Percentiles rank a stretch among this genome's conserved stretches.
These are phyloP conservation scores for Columba janthina DNA, from an alignment of 2,113 vertebrate species.

Conservation along the genomic window DNA sequence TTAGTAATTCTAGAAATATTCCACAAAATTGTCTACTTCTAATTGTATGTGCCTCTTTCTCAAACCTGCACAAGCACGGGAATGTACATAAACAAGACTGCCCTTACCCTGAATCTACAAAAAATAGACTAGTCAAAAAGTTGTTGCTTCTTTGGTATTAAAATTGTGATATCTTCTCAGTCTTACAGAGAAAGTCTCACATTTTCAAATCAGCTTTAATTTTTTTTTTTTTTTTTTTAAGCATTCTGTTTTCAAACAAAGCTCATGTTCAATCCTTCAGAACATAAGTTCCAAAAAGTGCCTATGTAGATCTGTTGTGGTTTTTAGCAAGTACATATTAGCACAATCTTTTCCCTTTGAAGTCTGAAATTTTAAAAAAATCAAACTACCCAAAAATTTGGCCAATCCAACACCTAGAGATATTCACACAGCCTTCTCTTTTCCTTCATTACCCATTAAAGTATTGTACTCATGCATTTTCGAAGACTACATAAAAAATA, in stretches of 20 bases:
- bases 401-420: not conserved
- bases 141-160: not conserved
- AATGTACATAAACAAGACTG: not conserved
- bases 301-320: not conserved
- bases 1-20: not conserved
- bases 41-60: not conserved
- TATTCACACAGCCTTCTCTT: not conserved
- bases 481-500: not conserved
- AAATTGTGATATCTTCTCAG: not conserved
- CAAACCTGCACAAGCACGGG: not conserved
- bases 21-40: not conserved
- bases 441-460: not conserved
- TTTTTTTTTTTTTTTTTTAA: not conserved
- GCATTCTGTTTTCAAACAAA: not conserved
- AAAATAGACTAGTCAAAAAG: not conserved
- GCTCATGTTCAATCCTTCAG: not conserved
- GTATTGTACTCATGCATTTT: not conserved
- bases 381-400: not conserved
- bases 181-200: not conserved
- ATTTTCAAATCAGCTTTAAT: not conserved
- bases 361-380: not conserved
- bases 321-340: not conserved
- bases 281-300: fast-evolving
- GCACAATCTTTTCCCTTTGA: not conserved
- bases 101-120: not conserved